phyloP scores from a whole-genome alignment of 2,113 vertebrate genomes.

The Urocynchramus pylzowi region DNA sequence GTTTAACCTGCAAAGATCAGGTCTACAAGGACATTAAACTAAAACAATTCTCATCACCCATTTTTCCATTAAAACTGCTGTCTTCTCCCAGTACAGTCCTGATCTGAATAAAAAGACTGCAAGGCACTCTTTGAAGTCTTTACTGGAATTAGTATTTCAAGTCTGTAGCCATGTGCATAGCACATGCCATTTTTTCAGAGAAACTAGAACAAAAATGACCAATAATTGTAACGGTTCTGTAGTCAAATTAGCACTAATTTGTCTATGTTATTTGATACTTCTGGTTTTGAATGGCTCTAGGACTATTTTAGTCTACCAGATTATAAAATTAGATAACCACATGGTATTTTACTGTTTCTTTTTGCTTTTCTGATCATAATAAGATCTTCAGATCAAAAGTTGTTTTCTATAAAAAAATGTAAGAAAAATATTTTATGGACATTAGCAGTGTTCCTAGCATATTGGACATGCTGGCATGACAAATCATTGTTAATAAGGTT shows the following conservation, averaged over 20 bases:
- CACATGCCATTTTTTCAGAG: neutral
- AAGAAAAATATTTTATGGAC: neutral
- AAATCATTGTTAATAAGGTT: neutral
- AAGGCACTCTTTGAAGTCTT: neutral
- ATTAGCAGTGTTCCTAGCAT: neutral
- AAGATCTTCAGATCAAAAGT: neutral
- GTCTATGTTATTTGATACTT: neutral
- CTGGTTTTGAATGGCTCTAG: neutral
- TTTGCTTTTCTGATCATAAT: neutral
- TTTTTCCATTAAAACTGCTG: neutral
- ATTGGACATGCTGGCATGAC: neutral
- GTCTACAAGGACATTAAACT: neutral
- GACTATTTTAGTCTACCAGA: neutral
- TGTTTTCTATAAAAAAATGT: neutral
- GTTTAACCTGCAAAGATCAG: neutral
- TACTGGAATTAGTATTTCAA: neutral
- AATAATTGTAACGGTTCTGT: neutral
- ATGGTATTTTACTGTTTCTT: neutral
- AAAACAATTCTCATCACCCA: neutral
- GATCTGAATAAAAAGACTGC: neutral
- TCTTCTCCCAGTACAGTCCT: neutral
- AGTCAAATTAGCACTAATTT: neutral
- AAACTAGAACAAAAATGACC: neutral
- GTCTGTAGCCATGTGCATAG: neutral
- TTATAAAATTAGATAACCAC: neutral